Conservation (phyloP, 2,888 invertebrate species). For the Antheraea assamensis region DNA sequence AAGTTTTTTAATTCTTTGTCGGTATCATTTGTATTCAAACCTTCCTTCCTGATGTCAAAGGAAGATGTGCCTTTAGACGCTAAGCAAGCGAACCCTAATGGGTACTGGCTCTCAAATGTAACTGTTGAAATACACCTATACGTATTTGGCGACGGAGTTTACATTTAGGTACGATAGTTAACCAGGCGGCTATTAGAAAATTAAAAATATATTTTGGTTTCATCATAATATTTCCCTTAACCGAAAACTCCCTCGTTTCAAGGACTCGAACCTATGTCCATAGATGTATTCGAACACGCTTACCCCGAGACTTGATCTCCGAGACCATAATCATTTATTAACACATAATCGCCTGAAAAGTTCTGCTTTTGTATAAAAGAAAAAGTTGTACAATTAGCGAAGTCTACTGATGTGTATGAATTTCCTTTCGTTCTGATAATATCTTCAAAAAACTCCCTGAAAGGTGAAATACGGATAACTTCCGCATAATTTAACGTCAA, state of each 20-base stretch:
- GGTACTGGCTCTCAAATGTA: background rate
- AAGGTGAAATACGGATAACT: constrained; percentile 5
- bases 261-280: background rate
- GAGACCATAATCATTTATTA: background rate
- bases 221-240: background rate
- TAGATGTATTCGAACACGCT: background rate
- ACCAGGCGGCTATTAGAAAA: background rate
- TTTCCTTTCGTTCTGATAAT: background rate
- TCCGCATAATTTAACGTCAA: constrained; percentile 2
- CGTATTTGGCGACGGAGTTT: background rate
- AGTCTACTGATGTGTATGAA: background rate
- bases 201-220: background rate
- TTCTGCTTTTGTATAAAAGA: background rate
- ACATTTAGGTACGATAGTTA: background rate
- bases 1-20: no score
- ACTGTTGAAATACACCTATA: background rate
- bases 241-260: background rate
- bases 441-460: background rate
- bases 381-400: background rate
- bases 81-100: background rate
- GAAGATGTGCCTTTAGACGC: no score
- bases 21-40: no score
- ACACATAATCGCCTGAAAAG: background rate
- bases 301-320: background rate
- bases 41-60: no score